Evolutionary conservation across 92 coral and sea anemone species (phyloP).

Genomic region (Epizoanthus ramosus): DNA sequence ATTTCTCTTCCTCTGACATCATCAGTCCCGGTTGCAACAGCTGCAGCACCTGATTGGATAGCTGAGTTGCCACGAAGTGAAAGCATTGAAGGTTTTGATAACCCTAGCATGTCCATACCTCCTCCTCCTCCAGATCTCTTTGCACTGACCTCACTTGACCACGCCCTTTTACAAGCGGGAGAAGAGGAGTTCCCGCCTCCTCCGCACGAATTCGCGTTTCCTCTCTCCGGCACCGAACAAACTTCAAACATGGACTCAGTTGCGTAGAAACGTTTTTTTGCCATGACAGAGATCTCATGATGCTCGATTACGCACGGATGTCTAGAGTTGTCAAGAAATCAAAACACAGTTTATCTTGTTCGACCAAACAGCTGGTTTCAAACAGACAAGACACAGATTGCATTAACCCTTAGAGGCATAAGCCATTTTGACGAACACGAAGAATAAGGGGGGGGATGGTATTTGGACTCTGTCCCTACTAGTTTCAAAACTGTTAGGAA

Average conservation of each 20-base stretch:
- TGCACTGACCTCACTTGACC: slow-evolving; percentile 26
- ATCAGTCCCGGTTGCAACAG: neutral
- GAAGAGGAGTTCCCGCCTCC: slow-evolving; percentile 25
- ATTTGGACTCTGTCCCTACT: too few species aligned
- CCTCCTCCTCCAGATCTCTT: slow-evolving; percentile 1
- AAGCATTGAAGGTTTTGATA: slow-evolving; percentile 1
- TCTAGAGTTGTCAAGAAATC: too few species aligned
- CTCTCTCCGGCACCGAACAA: neutral
- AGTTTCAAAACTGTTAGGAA: too few species aligned
- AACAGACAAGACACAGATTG: too few species aligned
- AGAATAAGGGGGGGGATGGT: too few species aligned
- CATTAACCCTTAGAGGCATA: too few species aligned
- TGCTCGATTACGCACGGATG: too few species aligned
- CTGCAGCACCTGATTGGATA: neutral
- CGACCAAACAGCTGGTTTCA: too few species aligned
- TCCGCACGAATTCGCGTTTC: slow-evolving; percentile 16
- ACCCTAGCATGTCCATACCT: neutral
- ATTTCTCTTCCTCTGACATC: neutral
- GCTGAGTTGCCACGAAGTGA: neutral
- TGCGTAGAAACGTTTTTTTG: slow-evolving; percentile 7
- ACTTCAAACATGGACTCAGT: slow-evolving; percentile 16
- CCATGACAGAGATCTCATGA: too few species aligned
- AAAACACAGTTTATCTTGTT: too few species aligned
- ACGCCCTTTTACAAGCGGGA: slow-evolving; percentile 1
- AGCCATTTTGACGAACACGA: too few species aligned